Base-by-base conservation (phyloP, 2,797 vertebrate species). In the Coregonus sp. region DNA sequence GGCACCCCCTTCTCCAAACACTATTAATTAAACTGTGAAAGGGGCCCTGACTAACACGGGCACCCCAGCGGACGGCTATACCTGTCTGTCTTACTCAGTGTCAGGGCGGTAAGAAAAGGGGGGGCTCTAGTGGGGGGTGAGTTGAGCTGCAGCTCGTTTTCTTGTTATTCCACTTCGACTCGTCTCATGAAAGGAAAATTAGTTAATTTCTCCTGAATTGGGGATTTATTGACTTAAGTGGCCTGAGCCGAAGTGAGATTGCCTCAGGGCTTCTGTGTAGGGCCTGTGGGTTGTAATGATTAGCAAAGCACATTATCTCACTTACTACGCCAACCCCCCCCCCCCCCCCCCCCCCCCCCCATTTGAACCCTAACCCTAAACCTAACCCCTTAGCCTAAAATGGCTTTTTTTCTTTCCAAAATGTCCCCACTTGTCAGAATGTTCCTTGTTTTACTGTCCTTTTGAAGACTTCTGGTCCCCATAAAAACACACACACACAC, bases 11-110 rank as follows among this genome's bases (percentile, higher is more conserved):
- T 93, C 89, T 94, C 89, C 90, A 93, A 94, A 94, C 92, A 93
- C 92, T 92, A 92, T 93, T 92, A 94, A 93, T 94, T 93, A 93
- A 94, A 94, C 89, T 91, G 92, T 93, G 93, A 94, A 94, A 93
- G 92, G 89, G 91, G 91, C 92, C 93, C 92, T 93, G 90, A 94
- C 90, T 92, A 91, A 90, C 90, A 86, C 86, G 80, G 85, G 85
- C 90, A 87, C 81, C 89, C 89, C 87, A 89, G 88, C 89, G 88
- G 88, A 86, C 82, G 68, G 89, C 88, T 85, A 80, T 73, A 87
- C 91, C 89, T 93, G 93, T 93, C 92, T 88, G 89, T 93, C 92
- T 93, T 89, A 91, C 91, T 92, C 91, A 91, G 87, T 90, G 91
- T 93, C 90, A 91, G 88, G 83, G 78, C 52, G 86, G 70, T 29